Base-by-base conservation (phyloP, 2,797 vertebrate genomes). In the Anguilla obscura region DNA sequence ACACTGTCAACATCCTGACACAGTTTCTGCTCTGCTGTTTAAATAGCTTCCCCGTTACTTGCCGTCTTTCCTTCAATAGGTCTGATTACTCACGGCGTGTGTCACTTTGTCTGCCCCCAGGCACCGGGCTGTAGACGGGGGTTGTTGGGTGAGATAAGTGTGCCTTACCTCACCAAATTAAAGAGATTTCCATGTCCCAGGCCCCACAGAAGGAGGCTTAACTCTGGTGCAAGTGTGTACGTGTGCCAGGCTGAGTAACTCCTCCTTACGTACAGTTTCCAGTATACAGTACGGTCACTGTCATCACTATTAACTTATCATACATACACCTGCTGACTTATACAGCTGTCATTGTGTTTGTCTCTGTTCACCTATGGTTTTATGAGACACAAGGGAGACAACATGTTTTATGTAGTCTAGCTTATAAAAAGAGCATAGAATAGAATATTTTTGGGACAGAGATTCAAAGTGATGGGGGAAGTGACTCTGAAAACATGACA, bases 131-230 rank as follows among this genome's bases (percentile, higher is more conserved):
- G 69, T 50, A 92, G 88, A 90, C 84, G 85, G 87, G 12, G 88
- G 86, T 89, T 89, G 86, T 21, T 88, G 24, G 18, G 88, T 93
- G 91, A 93, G 60, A 90, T 92, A 90, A 92, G 66, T 76, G 52
- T 88, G 86, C 69, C 16, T 60, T 60, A 60, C 21, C 14, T 5
- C 1, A 69, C 85, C 89, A 92, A 93, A 93, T 92, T 90, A 92
- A 86, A 91, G 90, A 40, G 91, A 89, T 30, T 14, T 58, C 12
- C 24, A 58, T 0, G 12, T 48, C 9, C 90, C 89, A 91, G 87
- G 48, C 40, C 36, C 12, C 27, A 45, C 8, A 45, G 33, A 54
- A 40, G 86, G 50, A 54, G 69, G 58, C 66, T 50, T 66, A 7
- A 45, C 40, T 71, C n/a, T 21, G 1, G 36, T 71, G 63, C 40